A percentile compares a stretch with the other conserved stretches of the same genome.
Evolutionary conservation across 2,888 invertebrate species (phyloP).

Genomic region (Margaritifera margaritifera): DNA sequence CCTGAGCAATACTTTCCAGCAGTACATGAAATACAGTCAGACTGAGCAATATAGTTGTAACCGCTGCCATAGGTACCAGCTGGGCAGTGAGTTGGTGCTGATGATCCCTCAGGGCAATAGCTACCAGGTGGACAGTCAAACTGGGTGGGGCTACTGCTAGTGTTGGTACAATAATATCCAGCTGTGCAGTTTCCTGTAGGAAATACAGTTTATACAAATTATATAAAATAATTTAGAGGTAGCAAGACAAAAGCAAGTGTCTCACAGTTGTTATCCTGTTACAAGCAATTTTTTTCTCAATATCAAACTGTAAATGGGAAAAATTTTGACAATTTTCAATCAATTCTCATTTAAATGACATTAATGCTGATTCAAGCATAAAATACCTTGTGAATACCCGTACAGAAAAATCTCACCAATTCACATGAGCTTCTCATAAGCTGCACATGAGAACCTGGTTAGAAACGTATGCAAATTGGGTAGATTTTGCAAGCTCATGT

Average conservation of each 20-base stretch:
- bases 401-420: no score
- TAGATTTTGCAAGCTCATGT: no score
- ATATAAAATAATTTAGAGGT: not conserved
- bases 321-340: no score
- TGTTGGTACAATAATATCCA: constrained; percentile 68
- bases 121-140: constrained; percentile 63
- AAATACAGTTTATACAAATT: not conserved
- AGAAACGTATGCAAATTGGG: no score
- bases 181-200: constrained; percentile 60
- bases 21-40: constrained; percentile 61
- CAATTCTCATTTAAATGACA: no score
- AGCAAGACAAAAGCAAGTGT: not conserved
- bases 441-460: no score
- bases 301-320: no score
- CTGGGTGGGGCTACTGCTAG: constrained; percentile 61
- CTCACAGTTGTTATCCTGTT: no score
- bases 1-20: constrained; percentile 66
- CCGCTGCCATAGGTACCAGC: constrained; percentile 64
- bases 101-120: constrained; percentile 65
- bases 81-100: constrained; percentile 60
- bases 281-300: no score
- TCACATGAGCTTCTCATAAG: no score
- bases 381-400: no score
- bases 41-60: constrained; percentile 41
- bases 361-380: no score